Evolutionary conservation across 2,888 invertebrate species (phyloP), one percentile per base, ranked within the genome.

Genomic region (Linnaemya tessellans): DNA sequence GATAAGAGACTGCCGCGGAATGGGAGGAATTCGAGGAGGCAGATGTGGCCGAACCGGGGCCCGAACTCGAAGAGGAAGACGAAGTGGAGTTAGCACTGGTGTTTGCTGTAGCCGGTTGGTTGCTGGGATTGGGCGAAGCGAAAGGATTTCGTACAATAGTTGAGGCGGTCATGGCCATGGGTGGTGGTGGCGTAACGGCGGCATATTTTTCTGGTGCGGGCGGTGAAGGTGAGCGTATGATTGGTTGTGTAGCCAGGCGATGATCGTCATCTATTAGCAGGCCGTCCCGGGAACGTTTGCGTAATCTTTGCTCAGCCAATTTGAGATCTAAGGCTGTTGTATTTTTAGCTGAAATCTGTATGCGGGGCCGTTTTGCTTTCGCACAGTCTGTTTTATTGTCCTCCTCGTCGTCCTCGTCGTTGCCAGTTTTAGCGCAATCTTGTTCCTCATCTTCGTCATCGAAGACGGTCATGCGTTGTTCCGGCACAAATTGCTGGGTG

Each of bases 221-320:
- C 25, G 88, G 85, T 22, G 81, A 73, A 8, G 75, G 88, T 56
- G 86, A 88, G 78, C 88, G 88, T 71, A 85, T 89, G 86, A 90
- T 89, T 84, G 86, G 81, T 15, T n/a, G 73, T 5, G 49, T 7
- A 20, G 56, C 60, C 49, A 79, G 83, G 85, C 88, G 89, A 56
- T 84, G 88, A 51, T 84, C 83, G 70, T 88, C 88, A 88, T 84
- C 92, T 89, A 87, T 90, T 89, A 84, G 91, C 88, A 89, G 90
- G 89, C 90, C 90, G 83, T 90, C 91, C 46, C 88, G 89, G 49
- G 89, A 92, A 9, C 90, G 90, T 71, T 90, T 97, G 96, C 92
- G 96, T 79, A 89, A 89, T 35, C 81, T 85, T 38, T 85, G 87
- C 10, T 82, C 83, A n/a, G 73, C 81, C 84, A 90, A 88, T 43